Base-by-base conservation (phyloP, 2,797 vertebrate species). In the Anguilla anguilla region DNA sequence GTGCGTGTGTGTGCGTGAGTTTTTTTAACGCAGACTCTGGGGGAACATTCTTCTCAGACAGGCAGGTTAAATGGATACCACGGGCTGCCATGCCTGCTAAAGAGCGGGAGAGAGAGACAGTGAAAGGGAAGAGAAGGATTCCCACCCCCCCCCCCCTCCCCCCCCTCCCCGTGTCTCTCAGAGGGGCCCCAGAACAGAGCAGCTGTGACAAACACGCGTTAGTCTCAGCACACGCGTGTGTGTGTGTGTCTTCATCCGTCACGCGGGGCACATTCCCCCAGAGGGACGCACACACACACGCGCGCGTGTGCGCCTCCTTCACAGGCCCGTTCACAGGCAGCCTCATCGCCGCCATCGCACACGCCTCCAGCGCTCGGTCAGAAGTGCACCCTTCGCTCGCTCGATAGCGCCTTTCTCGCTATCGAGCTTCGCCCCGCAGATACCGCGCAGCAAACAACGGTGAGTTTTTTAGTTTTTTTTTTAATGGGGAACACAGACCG, bases 1-100 rank as follows among this genome's bases (percentile, higher is more conserved):
- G 35, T 35, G 35, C 35, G 35, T 35, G 35, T 35, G 35, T 35
- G 35, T 31, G 1, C 1, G 35, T 35, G 35, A 35, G 35, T 35
- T 35, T 35, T 53, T 19, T 53, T 82, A 81, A 87, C 79, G 57
- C 74, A 83, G 61, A 87, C 31, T 35, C 74, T 87, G 43, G n/a
- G 0, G 55, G 39, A 43, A 28, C 13, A 79, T 79, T 49, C 7
- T 61, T 82, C 64, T 11, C n/a, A 67, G 86, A 49, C 57, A 87
- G 46, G 46, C 25, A 69, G 86, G 86, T 83, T 83, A 87, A 87
- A 83, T 83, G 79, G 49, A 61, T 67, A 69, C 82, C 81, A 51
- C 39, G 46, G 61, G 39, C 79, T 87, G 31, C 59, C 43, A 67
- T 51, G 79, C 35, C 43, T 39, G 82, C 81, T 83, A 22, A 67